These are phyloP conservation scores for Argyra leucocephala DNA, from an alignment of 2,888 invertebrate species.

Conservation along the genomic window DNA sequence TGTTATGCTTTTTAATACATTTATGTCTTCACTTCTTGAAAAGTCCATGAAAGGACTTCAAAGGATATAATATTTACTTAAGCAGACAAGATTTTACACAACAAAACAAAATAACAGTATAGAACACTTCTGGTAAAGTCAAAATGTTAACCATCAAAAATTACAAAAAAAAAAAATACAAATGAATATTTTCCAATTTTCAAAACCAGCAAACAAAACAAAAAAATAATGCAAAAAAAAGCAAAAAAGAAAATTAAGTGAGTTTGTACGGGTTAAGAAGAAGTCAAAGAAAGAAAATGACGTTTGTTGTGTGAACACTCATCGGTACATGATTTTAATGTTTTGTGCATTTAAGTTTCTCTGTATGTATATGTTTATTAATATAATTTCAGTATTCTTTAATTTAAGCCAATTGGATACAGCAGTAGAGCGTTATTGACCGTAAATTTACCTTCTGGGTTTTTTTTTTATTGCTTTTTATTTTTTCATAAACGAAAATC, in stretches of 20 bases:
- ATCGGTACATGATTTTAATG: neutral
- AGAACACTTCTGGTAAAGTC: no score
- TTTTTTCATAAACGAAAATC: no score
- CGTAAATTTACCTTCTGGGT: constrained; percentile 6
- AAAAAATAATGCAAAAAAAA: no score
- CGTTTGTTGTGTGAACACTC: neutral
- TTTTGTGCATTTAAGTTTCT: neutral
- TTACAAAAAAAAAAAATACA: no score
- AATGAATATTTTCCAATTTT: no score
- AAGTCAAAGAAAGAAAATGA: neutral
- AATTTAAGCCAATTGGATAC: neutral
- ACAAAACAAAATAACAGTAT: no score
- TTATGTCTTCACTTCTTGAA: constrained; percentile 2
- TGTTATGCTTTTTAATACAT: constrained; percentile 6
- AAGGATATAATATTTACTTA: neutral
- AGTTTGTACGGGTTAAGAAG: no score
- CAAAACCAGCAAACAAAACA: no score
- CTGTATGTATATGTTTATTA: neutral
- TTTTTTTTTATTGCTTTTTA: neutral
- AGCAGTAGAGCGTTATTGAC: constrained; percentile 1
- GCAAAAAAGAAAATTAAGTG: no score
- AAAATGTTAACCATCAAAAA: no score
- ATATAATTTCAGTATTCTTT: neutral
- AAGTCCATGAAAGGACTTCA: neutral
- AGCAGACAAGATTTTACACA: neutral